A percentile compares a stretch with the other conserved stretches of the same genome.
Conservation (phyloP, 1,140 invertebrate genomes). For the Meteorus sp. region DNA sequence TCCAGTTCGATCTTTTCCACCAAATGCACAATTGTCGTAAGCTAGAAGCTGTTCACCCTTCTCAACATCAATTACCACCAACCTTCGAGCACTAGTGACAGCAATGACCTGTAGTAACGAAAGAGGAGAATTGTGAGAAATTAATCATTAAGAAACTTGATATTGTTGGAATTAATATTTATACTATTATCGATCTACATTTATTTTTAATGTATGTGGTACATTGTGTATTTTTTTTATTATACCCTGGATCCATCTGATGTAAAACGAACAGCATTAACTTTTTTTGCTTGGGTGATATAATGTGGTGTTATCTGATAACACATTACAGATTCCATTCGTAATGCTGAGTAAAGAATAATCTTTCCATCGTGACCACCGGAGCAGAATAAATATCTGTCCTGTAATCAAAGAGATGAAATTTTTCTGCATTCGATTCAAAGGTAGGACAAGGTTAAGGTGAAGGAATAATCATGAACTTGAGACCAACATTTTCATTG, state of each 20-base stretch:
- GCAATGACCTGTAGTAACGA: slow-evolving; percentile 51
- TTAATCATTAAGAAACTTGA: too few relatives aligned
- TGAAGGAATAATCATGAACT: too few relatives aligned
- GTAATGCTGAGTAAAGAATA: slow-evolving; percentile 58
- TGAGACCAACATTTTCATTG: too few relatives aligned
- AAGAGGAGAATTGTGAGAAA: background rate
- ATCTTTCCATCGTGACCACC: slow-evolving; percentile 61
- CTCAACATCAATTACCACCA: slow-evolving; percentile 60
- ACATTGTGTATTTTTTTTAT: slow-evolving; percentile 3
- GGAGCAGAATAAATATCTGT: slow-evolving; percentile 60
- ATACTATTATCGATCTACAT: too few relatives aligned
- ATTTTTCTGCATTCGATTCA: background rate
- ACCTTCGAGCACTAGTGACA: slow-evolving; percentile 55
- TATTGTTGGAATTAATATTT: too few relatives aligned
- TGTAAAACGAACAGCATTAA: slow-evolving; percentile 59
- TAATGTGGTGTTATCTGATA: slow-evolving; percentile 53
- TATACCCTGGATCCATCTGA: slow-evolving; percentile 56
- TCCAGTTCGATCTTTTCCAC: slow-evolving; percentile 57
- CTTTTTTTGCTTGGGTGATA: slow-evolving; percentile 52
- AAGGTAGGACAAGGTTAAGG: too few relatives aligned
- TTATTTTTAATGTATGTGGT: too few relatives aligned
- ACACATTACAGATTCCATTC: slow-evolving; percentile 54
- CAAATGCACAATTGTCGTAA: slow-evolving; percentile 61
- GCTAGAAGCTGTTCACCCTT: slow-evolving; percentile 57
- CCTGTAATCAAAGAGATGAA: slow-evolving; percentile 39